Evolutionary conservation across 2,888 invertebrate genomes (phyloP).

Genomic region (Cyaniris semiargus): DNA sequence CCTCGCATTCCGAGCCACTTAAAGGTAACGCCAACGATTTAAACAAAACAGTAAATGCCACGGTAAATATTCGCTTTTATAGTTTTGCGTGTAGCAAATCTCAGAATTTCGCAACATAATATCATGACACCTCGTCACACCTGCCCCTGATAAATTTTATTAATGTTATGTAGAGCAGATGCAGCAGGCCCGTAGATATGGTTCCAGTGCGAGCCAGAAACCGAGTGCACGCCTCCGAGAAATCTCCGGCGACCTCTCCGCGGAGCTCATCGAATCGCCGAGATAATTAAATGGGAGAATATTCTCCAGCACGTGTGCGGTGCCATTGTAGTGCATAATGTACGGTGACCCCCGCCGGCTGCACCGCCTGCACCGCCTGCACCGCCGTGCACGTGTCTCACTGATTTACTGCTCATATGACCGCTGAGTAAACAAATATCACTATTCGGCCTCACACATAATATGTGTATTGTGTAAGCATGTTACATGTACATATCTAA

Average conservation of each 20-base stretch:
- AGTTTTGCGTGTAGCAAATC: not conserved
- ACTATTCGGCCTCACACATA: not conserved
- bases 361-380: not conserved
- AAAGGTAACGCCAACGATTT: not conserved
- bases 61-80: not conserved
- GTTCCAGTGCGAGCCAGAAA: not conserved
- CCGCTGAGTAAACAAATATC: not conserved
- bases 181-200: not conserved
- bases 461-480: too few species aligned
- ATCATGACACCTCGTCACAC: not conserved
- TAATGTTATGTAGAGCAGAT: not conserved
- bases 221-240: not conserved
- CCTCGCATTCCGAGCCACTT: not conserved
- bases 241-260: not conserved
- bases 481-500: too few species aligned
- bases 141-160: not conserved
- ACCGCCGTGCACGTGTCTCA: not conserved
- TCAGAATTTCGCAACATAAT: not conserved
- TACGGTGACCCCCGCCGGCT: not conserved
- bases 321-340: not conserved
- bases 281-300: not conserved
- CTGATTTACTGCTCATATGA: conserved; percentile 2
- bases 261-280: not conserved
- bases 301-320: not conserved
- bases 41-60: not conserved